These are phyloP conservation scores for Hozukius guyotensis DNA, from an alignment of 2,797 vertebrate species.

Conservation along the genomic window DNA sequence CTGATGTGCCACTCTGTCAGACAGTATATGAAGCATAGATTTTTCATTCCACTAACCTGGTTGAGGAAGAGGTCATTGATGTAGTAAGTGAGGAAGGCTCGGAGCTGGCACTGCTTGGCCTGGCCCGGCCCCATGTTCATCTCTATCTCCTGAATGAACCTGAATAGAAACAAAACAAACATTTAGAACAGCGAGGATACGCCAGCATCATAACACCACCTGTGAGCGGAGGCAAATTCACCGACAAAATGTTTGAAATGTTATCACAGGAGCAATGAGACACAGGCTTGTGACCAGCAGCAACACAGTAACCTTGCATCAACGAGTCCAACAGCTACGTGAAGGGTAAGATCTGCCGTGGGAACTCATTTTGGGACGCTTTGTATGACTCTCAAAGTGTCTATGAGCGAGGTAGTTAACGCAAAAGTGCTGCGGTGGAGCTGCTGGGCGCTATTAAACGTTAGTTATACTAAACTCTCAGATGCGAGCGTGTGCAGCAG, in stretches of 20 bases:
- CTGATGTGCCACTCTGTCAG: neutral
- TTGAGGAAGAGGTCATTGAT: constrained; percentile 97
- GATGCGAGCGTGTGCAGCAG: neutral
- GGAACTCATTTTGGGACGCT: constrained; percentile 30
- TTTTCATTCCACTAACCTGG: constrained; percentile 79
- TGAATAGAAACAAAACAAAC: constrained; percentile 63
- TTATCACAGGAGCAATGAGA: constrained; percentile 30
- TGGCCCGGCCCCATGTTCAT: constrained; percentile 90
- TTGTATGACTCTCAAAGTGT: constrained; percentile 27
- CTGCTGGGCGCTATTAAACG: constrained; percentile 21
- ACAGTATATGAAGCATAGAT: neutral
- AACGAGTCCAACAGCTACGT: neutral
- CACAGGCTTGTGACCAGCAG: constrained; percentile 9
- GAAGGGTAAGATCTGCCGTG: neutral
- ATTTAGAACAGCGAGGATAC: neutral
- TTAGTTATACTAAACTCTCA: constrained; percentile 23
- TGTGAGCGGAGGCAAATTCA: neutral
- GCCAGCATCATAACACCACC: neutral
- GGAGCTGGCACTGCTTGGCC: constrained; percentile 94
- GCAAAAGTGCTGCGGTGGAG: constrained; percentile 33
- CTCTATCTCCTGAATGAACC: constrained; percentile 97
- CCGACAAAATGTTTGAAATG: neutral
- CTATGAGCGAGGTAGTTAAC: constrained; percentile 38
- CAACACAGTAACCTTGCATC: constrained; percentile 14
- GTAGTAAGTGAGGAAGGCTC: constrained; percentile 95